phyloP scores from a whole-genome alignment of 2,113 vertebrate genomes.

The Ammodytes dubius region DNA sequence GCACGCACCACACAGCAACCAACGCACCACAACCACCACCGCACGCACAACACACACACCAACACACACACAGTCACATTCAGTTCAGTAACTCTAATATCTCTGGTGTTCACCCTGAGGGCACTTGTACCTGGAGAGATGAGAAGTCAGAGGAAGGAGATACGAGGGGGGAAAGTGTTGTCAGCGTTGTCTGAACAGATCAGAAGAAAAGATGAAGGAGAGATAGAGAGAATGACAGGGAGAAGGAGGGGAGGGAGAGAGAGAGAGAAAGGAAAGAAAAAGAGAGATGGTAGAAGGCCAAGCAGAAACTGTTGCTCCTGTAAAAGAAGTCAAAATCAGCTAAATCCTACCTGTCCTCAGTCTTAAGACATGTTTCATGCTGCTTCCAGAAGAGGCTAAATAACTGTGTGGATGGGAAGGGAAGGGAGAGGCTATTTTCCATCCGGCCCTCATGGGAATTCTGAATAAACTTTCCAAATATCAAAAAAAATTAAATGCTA shows the following conservation, averaged over 20 bases:
- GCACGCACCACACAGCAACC: constrained; percentile 28
- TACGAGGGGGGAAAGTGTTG: constrained; percentile 14
- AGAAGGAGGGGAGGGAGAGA: neutral
- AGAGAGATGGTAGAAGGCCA: neutral
- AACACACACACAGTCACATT: constrained; percentile 1
- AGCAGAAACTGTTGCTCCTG: neutral
- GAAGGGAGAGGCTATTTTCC: constrained; percentile 10
- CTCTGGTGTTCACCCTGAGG: constrained; percentile 38
- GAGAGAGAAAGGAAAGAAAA: neutral
- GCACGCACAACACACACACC: neutral
- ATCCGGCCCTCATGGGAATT: constrained; percentile 25
- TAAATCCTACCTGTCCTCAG: neutral
- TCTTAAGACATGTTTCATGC: neutral
- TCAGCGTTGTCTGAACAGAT: constrained; percentile 40
- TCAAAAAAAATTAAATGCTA: neutral
- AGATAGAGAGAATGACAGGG: neutral
- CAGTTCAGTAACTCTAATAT: constrained; percentile 11
- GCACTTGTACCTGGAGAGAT: constrained; percentile 52
- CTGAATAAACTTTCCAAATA: constrained; percentile 28
- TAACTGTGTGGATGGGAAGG: neutral
- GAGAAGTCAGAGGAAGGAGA: constrained; percentile 53
- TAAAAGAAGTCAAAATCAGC: neutral
- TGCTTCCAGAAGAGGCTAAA: constrained; percentile 24
- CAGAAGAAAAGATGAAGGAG: constrained; percentile 28
- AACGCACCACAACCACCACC: too few relatives aligned